Evolutionary conservation across 2,113 vertebrate genomes (phyloP), one percentile per base, ranked within the genome.

Genomic region (Ancistrus triradiatus): DNA sequence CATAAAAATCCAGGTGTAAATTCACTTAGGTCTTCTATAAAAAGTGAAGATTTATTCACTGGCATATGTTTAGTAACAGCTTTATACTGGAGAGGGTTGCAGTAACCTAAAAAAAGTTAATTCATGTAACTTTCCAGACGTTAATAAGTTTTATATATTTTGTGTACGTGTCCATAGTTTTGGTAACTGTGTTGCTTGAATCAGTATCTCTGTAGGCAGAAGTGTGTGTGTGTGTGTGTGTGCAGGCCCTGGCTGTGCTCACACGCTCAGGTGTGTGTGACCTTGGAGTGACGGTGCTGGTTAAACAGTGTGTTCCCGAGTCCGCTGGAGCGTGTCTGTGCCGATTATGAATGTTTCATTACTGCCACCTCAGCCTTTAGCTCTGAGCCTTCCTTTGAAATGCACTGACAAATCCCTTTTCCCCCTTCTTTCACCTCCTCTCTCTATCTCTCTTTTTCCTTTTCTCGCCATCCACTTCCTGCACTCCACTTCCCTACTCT

Each of bases 261-360:
- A 48, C n/a, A 43, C 37, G 21, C 61, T 35, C 62, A 65, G 63
- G 70, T 56, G 76, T 70, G 71, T 72, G 72, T 74, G 87, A 88
- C 88, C 88, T 90, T 90, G 87, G 75, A 77, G 69, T 82, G 81
- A 83, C 85, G 43, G 81, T 42, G 44, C 75, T 84, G 81, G 81
- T 86, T 85, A 83, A 88, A 86, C 82, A 82, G 85, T 75, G 80
- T 84, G 78, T 86, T 82, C 88, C 83, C 81, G 77, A 59, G 84
- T 84, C 75, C 84, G 80, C 83, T 81, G 82, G 82, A 85, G 87
- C 86, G 84, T 90, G 81, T 78, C 79, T 75, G 80, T 78, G 79
- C 84, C 88, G 89, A 91, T 90, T 90, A 88, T 84, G 86, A 88
- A 78, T 85, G 82, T 87, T 90, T 91, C 88, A 90, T 88, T 87